These are phyloP conservation scores for Callyntrura sp. DNA, from an alignment of 2,888 invertebrate species.

Conservation along the genomic window DNA sequence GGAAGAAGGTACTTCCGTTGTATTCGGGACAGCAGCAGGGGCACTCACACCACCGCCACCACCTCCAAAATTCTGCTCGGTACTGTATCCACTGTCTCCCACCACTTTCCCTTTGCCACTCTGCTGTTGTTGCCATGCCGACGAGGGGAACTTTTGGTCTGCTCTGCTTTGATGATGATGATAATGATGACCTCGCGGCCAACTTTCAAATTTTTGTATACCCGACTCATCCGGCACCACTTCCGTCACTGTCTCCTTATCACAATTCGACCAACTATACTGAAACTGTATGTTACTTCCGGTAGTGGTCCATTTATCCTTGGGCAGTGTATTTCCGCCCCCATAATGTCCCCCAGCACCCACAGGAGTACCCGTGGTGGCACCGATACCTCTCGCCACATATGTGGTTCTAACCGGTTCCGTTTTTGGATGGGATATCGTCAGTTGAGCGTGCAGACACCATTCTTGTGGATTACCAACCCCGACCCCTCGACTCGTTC, in stretches of 20 bases:
- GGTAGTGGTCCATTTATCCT: conserved; percentile 81
- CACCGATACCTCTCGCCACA: conserved; percentile 63
- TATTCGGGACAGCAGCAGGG: neutral
- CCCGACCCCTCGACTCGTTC: neutral
- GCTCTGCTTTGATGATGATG: neutral
- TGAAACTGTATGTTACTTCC: conserved; percentile 87
- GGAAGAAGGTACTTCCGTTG: conserved; percentile 35
- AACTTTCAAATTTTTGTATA: conserved; percentile 83
- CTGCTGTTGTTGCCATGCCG: conserved; percentile 18
- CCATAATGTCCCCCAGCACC: neutral
- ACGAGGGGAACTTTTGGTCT: too few relatives aligned
- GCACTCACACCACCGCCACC: neutral
- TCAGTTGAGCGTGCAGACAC: conserved; percentile 90
- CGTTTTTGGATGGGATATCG: conserved; percentile 87
- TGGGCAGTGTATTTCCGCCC: conserved; percentile 9
- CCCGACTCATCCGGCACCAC: conserved; percentile 80
- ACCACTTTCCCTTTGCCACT: neutral
- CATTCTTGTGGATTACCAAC: conserved; percentile 87
- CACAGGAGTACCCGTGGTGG: neutral
- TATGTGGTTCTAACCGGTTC: conserved; percentile 55
- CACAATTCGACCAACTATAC: conserved; percentile 86
- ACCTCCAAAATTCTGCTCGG: conserved; percentile 85
- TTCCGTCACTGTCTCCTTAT: conserved; percentile 76
- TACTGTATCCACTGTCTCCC: conserved; percentile 87
- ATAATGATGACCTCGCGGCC: conserved; percentile 59